These are phyloP conservation scores for Antedon mediterranea DNA, from an alignment of 53 echinoderm and acorn worm genomes.

Conservation along the genomic window DNA sequence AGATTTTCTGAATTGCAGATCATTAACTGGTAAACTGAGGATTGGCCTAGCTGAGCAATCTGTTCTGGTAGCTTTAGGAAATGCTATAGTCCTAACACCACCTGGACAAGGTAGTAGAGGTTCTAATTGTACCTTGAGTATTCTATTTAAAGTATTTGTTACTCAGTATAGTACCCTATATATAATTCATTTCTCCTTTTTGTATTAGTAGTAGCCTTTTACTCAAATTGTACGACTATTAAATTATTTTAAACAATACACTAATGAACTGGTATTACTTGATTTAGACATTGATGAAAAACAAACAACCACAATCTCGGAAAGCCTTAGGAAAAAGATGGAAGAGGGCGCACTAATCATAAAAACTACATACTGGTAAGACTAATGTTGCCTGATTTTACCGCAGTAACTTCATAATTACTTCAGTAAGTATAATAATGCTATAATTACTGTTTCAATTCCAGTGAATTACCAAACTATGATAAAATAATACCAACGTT, in stretches of 20 bases:
- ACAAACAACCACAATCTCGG: conserved; percentile 41
- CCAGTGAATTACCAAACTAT: conserved; percentile 84
- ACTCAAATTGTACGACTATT: no score
- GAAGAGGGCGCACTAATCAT: conserved; percentile 68
- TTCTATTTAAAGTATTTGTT: no score
- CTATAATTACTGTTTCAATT: background rate
- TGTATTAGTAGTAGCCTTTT: no score
- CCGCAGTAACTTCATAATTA: background rate
- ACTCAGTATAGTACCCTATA: no score
- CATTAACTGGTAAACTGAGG: conserved; percentile 69
- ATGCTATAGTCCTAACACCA: conserved; percentile 52
- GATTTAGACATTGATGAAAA: conserved; percentile 10
- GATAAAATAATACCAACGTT: conserved; percentile 52
- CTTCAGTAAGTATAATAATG: background rate
- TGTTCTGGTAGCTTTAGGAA: conserved; percentile 76
- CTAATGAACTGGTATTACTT: no score
- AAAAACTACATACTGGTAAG: conserved; percentile 94
- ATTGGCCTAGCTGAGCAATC: conserved; percentile 95
- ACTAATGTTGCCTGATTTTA: background rate
- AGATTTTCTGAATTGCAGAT: no score
- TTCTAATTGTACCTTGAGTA: no score
- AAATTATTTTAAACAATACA: no score
- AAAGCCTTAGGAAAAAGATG: conserved; percentile 64
- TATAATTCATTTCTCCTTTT: no score
- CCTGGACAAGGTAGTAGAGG: conserved; percentile 30